Conservation (phyloP, 1,140 invertebrate genomes). For the Eubasilissa regina region DNA sequence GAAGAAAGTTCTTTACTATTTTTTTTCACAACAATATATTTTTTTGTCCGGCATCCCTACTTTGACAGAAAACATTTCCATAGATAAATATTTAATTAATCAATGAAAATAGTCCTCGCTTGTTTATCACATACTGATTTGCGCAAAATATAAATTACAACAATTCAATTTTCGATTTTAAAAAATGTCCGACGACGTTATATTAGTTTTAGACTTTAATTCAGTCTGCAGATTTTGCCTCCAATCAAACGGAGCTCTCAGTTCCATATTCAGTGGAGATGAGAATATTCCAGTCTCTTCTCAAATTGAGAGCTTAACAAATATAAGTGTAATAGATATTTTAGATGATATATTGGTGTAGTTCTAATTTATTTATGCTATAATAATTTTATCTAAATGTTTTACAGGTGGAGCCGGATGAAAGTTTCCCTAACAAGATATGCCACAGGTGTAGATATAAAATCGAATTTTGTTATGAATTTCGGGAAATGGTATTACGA, state of each 20-base stretch:
- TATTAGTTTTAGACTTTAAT: conserved; percentile 54
- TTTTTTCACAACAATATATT: too few species aligned
- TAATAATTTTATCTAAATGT: background rate
- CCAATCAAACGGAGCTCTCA: conserved; percentile 44
- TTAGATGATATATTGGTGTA: background rate
- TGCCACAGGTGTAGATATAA: conserved; percentile 56
- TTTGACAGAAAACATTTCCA: too few species aligned
- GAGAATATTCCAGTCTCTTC: conserved; percentile 19
- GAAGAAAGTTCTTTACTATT: too few species aligned
- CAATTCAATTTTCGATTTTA: too few species aligned
- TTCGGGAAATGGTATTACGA: conserved; percentile 51
- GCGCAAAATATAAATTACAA: too few species aligned
- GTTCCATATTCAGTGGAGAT: conserved; percentile 43
- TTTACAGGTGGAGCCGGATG: conserved; percentile 48
- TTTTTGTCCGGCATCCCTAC: too few species aligned
- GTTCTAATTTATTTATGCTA: background rate
- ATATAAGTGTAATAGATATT: conserved; percentile 41
- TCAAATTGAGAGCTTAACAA: conserved; percentile 44
- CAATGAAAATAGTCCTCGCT: too few species aligned
- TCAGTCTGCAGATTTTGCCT: conserved; percentile 55
- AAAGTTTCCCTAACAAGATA: conserved; percentile 52
- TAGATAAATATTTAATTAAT: too few species aligned
- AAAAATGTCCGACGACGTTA: conserved; percentile 47
- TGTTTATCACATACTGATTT: too few species aligned
- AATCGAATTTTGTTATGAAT: conserved; percentile 54